Percentiles rank a stretch among this genome's conserved stretches.
Conservation (phyloP, 35 echinoderm and acorn worm genomes). For the Chiridota heheva region DNA sequence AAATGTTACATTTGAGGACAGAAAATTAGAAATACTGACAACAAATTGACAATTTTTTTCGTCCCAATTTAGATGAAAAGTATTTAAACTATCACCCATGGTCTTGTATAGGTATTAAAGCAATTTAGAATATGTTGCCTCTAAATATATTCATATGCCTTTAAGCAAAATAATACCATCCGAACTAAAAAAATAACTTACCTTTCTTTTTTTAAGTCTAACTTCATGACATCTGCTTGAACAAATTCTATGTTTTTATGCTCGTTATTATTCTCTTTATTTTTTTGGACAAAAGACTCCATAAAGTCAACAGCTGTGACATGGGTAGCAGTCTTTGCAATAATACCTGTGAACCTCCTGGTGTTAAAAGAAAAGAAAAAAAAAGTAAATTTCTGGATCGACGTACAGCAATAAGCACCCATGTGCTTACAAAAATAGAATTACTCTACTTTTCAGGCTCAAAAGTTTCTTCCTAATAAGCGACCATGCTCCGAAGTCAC, state of each 20-base stretch:
- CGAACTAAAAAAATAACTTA: constrained; percentile 2
- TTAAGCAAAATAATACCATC: not conserved
- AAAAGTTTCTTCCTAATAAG: not conserved
- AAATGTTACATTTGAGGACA: too few species aligned
- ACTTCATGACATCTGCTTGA: constrained; percentile 64
- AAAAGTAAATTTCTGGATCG: not conserved
- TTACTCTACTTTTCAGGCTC: not conserved
- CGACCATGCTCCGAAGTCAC: not conserved
- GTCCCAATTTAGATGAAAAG: too few species aligned
- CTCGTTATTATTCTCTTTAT: constrained; percentile 48
- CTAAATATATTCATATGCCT: not conserved
- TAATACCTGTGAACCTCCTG: constrained; percentile 81
- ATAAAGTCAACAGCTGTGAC: constrained; percentile 96
- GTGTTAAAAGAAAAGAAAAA: not conserved
- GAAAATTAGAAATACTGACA: too few species aligned
- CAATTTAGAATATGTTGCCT: not conserved
- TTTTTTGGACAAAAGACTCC: constrained; percentile 62
- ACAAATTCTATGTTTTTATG: constrained; percentile 63
- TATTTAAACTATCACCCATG: too few species aligned
- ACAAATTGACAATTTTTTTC: too few species aligned
- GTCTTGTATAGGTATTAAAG: not conserved
- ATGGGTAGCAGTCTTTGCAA: constrained; percentile 58
- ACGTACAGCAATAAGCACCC: not conserved
- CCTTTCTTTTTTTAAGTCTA: constrained; percentile 64
- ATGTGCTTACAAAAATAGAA: not conserved